Evolutionary conservation across 2,888 invertebrate species (phyloP).

Genomic region (Pardosa pseudoannulata): DNA sequence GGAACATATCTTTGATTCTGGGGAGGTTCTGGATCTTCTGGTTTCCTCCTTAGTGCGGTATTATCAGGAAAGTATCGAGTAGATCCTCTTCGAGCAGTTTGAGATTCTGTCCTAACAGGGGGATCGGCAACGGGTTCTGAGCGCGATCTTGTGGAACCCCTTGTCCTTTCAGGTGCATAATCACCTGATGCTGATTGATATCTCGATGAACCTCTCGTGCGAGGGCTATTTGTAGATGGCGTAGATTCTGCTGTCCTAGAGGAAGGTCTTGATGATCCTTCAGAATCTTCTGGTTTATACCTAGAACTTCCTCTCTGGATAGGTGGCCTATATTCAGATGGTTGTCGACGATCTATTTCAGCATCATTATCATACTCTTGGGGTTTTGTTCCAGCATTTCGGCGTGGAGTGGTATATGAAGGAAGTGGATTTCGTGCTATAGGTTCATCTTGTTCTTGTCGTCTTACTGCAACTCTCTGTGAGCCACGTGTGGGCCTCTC

Average conservation of each 20-base stretch:
- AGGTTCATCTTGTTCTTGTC: not conserved
- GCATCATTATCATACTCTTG: slow-evolving; percentile 20
- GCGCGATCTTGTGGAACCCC: slow-evolving; percentile 14
- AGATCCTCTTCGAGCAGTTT: not conserved
- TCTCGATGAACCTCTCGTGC: slow-evolving; percentile 7
- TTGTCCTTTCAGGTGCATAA: not conserved
- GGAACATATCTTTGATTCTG: not conserved
- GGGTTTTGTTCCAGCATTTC: not conserved
- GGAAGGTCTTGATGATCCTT: not conserved
- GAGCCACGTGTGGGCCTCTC: not conserved
- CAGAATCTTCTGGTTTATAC: slow-evolving; percentile 1
- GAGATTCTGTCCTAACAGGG: slow-evolving; percentile 27
- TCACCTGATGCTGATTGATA: not conserved
- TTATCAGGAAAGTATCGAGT: not conserved
- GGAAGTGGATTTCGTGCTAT: not conserved
- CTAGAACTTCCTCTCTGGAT: slow-evolving; percentile 30
- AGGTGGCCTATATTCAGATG: slow-evolving; percentile 48
- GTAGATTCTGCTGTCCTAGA: not conserved
- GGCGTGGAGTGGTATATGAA: not conserved
- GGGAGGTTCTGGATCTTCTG: not conserved
- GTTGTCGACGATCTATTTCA: slow-evolving; percentile 6
- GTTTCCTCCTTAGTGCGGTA: slow-evolving; percentile 12
- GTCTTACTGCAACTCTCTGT: not conserved
- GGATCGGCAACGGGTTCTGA: slow-evolving; percentile 1
- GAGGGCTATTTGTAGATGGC: not conserved